Conservation (phyloP, 2,888 invertebrate species). For the Stratiomys singularior region DNA sequence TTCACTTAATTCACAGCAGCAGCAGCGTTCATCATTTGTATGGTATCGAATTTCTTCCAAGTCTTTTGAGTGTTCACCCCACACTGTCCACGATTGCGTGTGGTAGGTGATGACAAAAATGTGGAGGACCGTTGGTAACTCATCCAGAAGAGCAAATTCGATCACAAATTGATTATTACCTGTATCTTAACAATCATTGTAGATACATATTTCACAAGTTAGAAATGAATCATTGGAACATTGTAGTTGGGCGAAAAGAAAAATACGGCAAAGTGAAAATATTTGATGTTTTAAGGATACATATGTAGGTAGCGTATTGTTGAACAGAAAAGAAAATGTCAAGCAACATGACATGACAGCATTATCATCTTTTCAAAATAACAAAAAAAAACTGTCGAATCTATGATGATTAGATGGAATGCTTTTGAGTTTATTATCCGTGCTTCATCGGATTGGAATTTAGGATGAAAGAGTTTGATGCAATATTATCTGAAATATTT, state of each 20-base stretch:
- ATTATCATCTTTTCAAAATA: conserved; percentile 23
- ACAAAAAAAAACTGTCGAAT: background rate
- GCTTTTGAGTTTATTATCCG: conserved; percentile 11
- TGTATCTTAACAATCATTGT: conserved; percentile 41
- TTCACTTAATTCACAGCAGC: conserved; percentile 23
- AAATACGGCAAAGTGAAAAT: conserved; percentile 4
- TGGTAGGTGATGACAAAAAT: conserved; percentile 32
- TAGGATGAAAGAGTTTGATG: background rate
- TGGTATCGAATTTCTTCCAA: conserved; percentile 48
- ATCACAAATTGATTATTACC: conserved; percentile 40
- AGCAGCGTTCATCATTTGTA: conserved; percentile 21
- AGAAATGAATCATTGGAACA: background rate
- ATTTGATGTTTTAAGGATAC: background rate
- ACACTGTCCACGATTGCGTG: background rate
- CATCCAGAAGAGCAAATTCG: conserved; percentile 34
- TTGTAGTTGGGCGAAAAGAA: background rate
- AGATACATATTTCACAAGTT: conserved; percentile 7
- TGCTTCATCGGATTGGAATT: background rate
- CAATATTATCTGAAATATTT: conserved; percentile 2
- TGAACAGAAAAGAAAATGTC: conserved; percentile 13
- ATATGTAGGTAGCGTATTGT: conserved; percentile 40
- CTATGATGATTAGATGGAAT: conserved; percentile 26
- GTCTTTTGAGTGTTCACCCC: background rate
- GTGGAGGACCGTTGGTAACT: conserved; percentile 19
- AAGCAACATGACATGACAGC: conserved; percentile 21